phyloP scores from a whole-genome alignment of 2,113 vertebrate genomes.

The Carollia perspicillata region DNA sequence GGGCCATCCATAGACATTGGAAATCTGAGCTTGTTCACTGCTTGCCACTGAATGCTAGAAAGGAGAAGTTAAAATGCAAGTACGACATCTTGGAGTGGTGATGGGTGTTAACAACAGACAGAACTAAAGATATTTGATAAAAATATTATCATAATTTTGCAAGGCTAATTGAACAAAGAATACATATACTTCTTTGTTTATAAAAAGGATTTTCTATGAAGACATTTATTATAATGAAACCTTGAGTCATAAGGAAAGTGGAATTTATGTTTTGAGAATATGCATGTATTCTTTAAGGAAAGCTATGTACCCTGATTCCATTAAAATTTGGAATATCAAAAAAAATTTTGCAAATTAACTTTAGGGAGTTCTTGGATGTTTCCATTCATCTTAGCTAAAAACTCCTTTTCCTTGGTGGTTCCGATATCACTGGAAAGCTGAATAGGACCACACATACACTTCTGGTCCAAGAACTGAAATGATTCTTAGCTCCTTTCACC shows the following conservation, averaged over 20 bases:
- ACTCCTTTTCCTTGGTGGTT: not conserved
- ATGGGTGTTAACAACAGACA: not conserved
- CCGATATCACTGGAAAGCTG: not conserved
- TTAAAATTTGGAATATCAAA: not conserved
- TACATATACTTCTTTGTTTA: not conserved
- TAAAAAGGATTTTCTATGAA: not conserved
- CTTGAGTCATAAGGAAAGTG: not conserved
- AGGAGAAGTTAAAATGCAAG: not conserved
- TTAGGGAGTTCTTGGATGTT: not conserved
- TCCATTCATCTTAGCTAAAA: not conserved
- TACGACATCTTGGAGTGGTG: not conserved
- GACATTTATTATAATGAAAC: not conserved
- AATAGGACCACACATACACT: not conserved
- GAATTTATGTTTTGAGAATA: not conserved
- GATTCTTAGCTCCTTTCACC: not conserved
- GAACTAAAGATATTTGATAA: not conserved
- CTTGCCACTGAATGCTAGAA: not conserved
- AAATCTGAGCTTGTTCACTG: not conserved
- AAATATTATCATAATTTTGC: not conserved
- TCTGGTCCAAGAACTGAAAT: not conserved
- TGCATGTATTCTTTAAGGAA: not conserved
- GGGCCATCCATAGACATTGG: not conserved
- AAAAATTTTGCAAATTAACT: not conserved
- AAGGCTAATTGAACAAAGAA: not conserved
- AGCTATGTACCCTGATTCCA: not conserved